Conservation (phyloP, 1,140 invertebrate species). For the Dendroctonus valens region DNA sequence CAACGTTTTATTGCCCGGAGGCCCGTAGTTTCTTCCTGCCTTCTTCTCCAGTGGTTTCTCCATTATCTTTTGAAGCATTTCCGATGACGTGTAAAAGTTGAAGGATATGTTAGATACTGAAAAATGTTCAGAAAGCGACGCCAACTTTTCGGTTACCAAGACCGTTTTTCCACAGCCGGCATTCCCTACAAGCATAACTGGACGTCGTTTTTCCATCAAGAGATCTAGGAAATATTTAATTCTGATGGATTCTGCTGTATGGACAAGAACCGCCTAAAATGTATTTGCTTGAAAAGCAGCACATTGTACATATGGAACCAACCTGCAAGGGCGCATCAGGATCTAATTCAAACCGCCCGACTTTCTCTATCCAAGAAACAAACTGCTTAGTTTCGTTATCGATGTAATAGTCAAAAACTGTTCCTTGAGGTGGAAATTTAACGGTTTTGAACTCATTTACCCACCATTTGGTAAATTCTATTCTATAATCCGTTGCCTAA, state of each 20-base stretch:
- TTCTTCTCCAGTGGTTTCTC: conserved; percentile 98
- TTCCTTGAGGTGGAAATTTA: conserved; percentile 87
- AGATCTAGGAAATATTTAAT: conserved; percentile 88
- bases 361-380: conserved; percentile 82
- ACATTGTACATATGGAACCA: conserved; percentile 22
- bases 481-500: conserved; percentile 65
- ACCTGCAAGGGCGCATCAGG: conserved; percentile 88
- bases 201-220: conserved; percentile 82
- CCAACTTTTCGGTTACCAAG: conserved; percentile 82
- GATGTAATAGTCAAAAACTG: conserved; percentile 94
- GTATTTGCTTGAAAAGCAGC: background rate
- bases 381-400: conserved; percentile 89
- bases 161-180: conserved; percentile 92
- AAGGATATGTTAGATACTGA: conserved; percentile 90
- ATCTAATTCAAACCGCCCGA: conserved; percentile 89
- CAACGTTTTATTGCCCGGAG: conserved; percentile 90
- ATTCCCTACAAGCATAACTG: conserved; percentile 91
- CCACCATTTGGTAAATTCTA: conserved; percentile 98
- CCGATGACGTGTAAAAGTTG: conserved; percentile 95
- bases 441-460: conserved; percentile 92
- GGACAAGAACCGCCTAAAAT: conserved; percentile 80
- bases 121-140: conserved; percentile 80
- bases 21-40: conserved; percentile 92
- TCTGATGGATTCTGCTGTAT: conserved; percentile 89
- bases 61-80: conserved; percentile 92